These are phyloP conservation scores for Macrosiphum euphorbiae DNA, from an alignment of 2,888 invertebrate genomes.

Conservation along the genomic window DNA sequence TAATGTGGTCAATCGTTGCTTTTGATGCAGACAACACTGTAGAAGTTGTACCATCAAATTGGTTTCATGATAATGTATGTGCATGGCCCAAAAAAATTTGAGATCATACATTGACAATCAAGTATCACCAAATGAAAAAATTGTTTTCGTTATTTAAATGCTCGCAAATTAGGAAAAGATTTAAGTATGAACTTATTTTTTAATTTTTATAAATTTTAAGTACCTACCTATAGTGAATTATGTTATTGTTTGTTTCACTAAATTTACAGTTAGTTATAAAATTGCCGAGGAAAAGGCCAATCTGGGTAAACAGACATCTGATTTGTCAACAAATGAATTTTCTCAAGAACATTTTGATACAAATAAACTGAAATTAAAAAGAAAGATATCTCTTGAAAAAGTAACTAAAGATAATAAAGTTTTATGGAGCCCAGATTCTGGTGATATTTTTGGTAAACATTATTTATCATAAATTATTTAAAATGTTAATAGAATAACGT, in stretches of 20 bases:
- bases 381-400: not conserved
- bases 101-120: not conserved
- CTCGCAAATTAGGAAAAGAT: not conserved
- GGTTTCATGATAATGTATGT: not conserved
- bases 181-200: not conserved
- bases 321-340: not conserved
- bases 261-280: not conserved
- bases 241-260: not conserved
- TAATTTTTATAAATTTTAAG: not conserved
- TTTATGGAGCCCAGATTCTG: not conserved
- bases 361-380: not conserved
- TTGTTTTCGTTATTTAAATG: not conserved
- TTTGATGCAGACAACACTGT: not conserved
- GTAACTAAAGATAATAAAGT: not conserved
- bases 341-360: not conserved
- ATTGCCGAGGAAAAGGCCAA: not conserved
- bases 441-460: not conserved
- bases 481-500: too few relatives aligned
- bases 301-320: not conserved
- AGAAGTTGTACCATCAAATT: not conserved
- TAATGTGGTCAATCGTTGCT: slow-evolving; percentile 28
- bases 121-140: not conserved
- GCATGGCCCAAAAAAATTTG: slow-evolving; percentile 32
- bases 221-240: not conserved
- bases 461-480: not conserved